phyloP scores from a whole-genome alignment of 1,140 invertebrate genomes.

The Camponotus floridanus region DNA sequence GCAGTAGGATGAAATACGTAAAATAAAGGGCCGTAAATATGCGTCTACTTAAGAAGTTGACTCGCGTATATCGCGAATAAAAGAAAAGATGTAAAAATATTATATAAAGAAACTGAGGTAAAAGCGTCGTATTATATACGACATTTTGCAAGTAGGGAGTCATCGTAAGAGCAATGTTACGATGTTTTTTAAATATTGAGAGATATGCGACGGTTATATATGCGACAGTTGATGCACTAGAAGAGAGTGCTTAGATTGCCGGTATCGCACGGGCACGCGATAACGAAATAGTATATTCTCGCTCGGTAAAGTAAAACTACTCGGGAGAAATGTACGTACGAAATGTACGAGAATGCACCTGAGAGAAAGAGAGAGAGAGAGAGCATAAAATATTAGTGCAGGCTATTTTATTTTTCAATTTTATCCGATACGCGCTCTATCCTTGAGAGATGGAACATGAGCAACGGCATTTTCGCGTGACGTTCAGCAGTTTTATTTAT shows the following conservation, averaged over 20 bases:
- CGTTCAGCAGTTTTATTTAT: constrained; percentile 32
- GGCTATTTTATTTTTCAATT: constrained; percentile 50
- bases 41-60: not conserved
- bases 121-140: not conserved
- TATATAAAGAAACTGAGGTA: not conserved
- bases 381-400: constrained; percentile 48
- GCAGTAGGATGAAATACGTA: no score
- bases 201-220: not conserved
- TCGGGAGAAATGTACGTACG: not conserved
- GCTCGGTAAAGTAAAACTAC: constrained; percentile 39
- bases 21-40: not conserved
- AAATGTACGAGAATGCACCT: constrained; percentile 17
- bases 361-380: not conserved
- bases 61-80: not conserved
- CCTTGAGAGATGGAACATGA: constrained; percentile 21
- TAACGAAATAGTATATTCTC: constrained; percentile 4
- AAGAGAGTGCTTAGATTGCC: constrained; percentile 14
- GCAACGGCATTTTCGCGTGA: not conserved
- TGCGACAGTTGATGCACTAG: not conserved
- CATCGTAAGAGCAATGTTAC: not conserved
- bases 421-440: constrained; percentile 24
- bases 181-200: constrained; percentile 17
- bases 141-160: not conserved
- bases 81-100: not conserved
- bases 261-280: not conserved